phyloP scores from a whole-genome alignment of 2,888 invertebrate genomes.

The Lochmaea capreae region DNA sequence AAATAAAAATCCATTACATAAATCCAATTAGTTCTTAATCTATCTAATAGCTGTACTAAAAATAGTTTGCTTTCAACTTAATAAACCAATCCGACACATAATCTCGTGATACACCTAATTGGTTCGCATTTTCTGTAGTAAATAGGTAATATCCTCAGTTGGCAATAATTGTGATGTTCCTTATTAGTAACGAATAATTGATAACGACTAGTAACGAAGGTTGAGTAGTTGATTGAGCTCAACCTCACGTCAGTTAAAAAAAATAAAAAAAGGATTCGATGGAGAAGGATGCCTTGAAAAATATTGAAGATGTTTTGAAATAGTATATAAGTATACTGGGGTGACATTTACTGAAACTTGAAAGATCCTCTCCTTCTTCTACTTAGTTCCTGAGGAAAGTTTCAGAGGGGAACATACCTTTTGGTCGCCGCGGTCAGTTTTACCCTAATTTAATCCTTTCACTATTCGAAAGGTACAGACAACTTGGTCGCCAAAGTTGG shows the following conservation, averaged over 20 bases:
- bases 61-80: neutral
- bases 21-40: constrained; percentile 7
- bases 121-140: neutral
- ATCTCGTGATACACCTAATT: constrained; percentile 3
- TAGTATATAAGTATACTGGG: too few relatives aligned
- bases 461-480: too few relatives aligned
- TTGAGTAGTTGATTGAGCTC: too few relatives aligned
- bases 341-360: too few relatives aligned
- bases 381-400: too few relatives aligned
- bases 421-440: too few relatives aligned
- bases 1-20: neutral
- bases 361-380: too few relatives aligned
- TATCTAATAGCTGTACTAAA: neutral
- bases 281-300: neutral
- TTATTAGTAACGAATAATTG: neutral
- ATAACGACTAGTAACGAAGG: neutral
- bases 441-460: too few relatives aligned
- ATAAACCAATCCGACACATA: neutral
- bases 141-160: neutral
- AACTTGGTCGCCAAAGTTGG: too few relatives aligned
- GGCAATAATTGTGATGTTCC: neutral
- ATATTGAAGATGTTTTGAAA: too few relatives aligned
- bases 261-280: neutral
- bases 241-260: too few relatives aligned
- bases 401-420: too few relatives aligned